Conservation (phyloP, 2,113 vertebrate species). For the Osmerus mordax region DNA sequence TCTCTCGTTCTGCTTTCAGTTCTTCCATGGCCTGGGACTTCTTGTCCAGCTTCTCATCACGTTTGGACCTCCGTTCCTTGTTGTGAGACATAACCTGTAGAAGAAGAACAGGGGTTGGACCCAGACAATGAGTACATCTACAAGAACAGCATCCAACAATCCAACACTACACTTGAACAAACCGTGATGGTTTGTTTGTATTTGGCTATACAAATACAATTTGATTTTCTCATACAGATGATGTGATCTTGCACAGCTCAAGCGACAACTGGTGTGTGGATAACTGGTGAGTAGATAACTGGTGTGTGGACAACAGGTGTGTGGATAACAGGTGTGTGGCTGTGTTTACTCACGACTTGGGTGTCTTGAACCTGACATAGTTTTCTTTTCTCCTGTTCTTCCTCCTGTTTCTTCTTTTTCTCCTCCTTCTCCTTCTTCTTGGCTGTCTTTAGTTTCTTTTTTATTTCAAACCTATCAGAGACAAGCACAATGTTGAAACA, state of each 20-base stretch:
- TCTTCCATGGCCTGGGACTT: constrained; percentile 99
- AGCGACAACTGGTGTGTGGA: no score
- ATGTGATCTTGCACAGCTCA: no score
- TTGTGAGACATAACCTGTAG: constrained; percentile 95
- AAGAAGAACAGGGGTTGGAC: not conserved
- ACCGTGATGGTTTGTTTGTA: no score
- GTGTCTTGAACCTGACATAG: constrained; percentile 92
- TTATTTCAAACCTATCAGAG: constrained; percentile 92
- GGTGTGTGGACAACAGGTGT: no score
- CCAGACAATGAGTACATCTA: not conserved
- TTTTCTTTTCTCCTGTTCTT: constrained; percentile 96
- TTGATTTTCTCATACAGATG: no score
- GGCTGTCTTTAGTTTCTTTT: constrained; percentile 96
- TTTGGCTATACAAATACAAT: no score
- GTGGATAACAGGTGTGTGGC: no score
- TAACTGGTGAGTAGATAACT: no score
- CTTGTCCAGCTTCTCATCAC: constrained; percentile 96
- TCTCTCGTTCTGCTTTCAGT: constrained; percentile 93
- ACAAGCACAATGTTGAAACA: not conserved
- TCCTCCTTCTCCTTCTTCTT: constrained; percentile 99
- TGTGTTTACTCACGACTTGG: constrained; percentile 77
- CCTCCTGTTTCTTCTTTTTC: constrained; percentile 97
- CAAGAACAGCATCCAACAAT: not conserved
- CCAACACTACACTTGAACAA: no score
- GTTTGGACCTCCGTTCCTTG: constrained; percentile 93